Evolutionary conservation across 2,797 vertebrate genomes (phyloP), one percentile per base, ranked within the genome.

Genomic region (Amphiprion clarkii): DNA sequence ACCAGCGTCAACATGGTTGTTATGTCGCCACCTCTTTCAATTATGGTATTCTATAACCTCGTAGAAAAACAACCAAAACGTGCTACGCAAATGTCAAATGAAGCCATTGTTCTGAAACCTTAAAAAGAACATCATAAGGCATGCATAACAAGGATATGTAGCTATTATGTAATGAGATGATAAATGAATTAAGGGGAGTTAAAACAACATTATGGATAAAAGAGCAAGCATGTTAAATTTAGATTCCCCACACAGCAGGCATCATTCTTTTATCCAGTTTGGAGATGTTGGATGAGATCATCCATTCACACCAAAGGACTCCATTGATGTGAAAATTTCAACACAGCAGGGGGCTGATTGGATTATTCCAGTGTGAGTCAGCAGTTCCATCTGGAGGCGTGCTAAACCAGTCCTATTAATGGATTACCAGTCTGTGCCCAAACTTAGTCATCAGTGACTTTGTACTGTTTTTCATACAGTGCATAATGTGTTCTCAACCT

Each of bases 301-400:
- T 73, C 72, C 65, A 67, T 79, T 81, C 40, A 58, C 39, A 31
- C 51, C 61, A 23, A 76, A 55, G 8, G 8, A 74, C 76, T 66
- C 68, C 29, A 71, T 75, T 71, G 74, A 81, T 44, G 55, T 23
- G 62, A 61, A 67, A 54, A 33, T n/a, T 54, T 58, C 56, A 71
- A 54, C 68, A 54, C 25, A 31, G 64, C 51, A 39, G 70, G 79
- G n/a, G 70, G 55, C 44, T 63, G 73, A 79, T 68, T 68, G 72
- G 66, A 83, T 89, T 78, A 81, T 70, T 79, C 46, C 53, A 53
- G 68, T 54, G 62, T 62, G 70, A 85, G 67, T 82, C 76, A 76
- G 23, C 31, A 23, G 68, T n/a, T 84, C 78, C 75, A 79, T 87
- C 74, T 83, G 74, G 64, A 58, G 36, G n/a, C 52, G 42, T 44